Conservation (phyloP, 2,113 vertebrate species). For the Toxotes jaculatrix region DNA sequence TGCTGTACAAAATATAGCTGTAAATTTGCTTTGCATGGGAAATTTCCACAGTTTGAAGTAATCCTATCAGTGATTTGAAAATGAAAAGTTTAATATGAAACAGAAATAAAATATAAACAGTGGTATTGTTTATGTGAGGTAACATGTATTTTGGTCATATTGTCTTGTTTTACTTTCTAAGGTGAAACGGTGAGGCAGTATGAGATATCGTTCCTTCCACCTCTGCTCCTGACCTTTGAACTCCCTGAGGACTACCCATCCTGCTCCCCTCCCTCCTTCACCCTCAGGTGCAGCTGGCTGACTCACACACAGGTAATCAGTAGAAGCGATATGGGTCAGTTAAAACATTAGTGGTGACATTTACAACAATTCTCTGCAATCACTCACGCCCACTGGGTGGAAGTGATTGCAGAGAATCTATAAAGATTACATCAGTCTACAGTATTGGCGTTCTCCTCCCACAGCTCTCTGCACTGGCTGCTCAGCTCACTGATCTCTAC, state of each 20-base stretch:
- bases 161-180: neutral
- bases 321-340: neutral
- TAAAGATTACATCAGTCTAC: neutral
- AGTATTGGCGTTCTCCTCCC: neutral
- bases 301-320: slow-evolving; percentile 86
- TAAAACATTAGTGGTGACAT: slow-evolving; percentile 37
- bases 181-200: slow-evolving; percentile 57
- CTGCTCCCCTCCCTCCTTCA: slow-evolving; percentile 86
- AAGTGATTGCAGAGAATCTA: neutral
- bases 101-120: neutral
- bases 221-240: slow-evolving; percentile 90
- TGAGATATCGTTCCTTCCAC: slow-evolving; percentile 87
- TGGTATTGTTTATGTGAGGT: neutral
- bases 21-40: no score
- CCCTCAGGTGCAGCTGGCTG: slow-evolving; percentile 91
- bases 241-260: slow-evolving; percentile 86
- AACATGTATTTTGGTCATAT: neutral
- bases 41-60: no score
- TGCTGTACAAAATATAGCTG: no score
- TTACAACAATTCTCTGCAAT: neutral
- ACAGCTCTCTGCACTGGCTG: slow-evolving; percentile 81
- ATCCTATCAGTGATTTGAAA: no score
- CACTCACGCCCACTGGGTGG: neutral
- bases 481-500: slow-evolving; percentile 88
- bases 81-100: no score